These are phyloP conservation scores for Pyrocoelia pectoralis DNA, from an alignment of 2,888 invertebrate genomes.

Conservation along the genomic window DNA sequence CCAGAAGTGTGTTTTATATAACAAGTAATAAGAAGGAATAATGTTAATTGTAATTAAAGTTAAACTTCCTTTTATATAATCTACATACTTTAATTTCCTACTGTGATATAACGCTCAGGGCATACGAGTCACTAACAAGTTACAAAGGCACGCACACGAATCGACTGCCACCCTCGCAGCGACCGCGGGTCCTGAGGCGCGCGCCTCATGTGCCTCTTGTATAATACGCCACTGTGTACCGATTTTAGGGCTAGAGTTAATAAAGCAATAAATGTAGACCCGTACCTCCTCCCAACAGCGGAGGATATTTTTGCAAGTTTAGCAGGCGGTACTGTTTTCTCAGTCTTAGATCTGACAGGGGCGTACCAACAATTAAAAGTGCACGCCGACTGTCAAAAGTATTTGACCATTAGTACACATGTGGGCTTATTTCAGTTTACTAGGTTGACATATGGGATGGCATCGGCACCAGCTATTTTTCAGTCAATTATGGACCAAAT, in stretches of 20 bases:
- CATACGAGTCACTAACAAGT: too few relatives aligned
- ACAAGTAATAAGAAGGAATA: too few relatives aligned
- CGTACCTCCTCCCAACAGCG: conserved; percentile 45
- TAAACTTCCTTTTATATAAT: too few relatives aligned
- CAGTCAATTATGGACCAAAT: conserved; percentile 27
- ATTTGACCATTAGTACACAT: conserved; percentile 43
- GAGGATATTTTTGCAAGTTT: conserved; percentile 46
- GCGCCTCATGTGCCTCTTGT: too few relatives aligned
- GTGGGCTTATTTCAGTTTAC: conserved; percentile 40
- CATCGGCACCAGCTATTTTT: conserved; percentile 40
- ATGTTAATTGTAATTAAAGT: too few relatives aligned
- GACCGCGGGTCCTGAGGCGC: too few relatives aligned
- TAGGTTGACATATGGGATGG: conserved; percentile 41
- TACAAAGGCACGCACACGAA: too few relatives aligned
- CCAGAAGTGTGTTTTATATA: too few relatives aligned
- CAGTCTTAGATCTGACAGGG: conserved; percentile 39
- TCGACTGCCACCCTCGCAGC: too few relatives aligned
- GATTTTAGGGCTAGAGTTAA: conserved; percentile 46
- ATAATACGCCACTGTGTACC: conserved; percentile 26
- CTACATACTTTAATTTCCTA: too few relatives aligned
- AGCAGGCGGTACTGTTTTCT: conserved; percentile 39
- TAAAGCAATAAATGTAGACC: conserved; percentile 37
- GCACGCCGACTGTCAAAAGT: conserved; percentile 29
- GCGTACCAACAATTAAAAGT: conserved; percentile 42
- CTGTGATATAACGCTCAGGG: too few relatives aligned